Percentiles rank a stretch among this genome's conserved stretches.
Conservation (phyloP, 2,888 invertebrate species). For the Cryptocephalus moraei region DNA sequence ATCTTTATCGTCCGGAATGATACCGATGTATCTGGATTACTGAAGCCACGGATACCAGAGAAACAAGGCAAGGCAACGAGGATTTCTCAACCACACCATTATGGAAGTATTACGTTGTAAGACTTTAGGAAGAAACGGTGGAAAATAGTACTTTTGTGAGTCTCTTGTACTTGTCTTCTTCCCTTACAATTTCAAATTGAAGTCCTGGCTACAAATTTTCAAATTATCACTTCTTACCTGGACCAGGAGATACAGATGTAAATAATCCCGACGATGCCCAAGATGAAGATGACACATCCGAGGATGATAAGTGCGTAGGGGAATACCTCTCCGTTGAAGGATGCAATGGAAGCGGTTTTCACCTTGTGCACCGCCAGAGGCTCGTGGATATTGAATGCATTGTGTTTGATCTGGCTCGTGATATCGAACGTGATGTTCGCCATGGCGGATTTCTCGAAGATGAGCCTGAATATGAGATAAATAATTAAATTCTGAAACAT, state of each 20-base stretch:
- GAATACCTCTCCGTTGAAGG: conserved; percentile 53
- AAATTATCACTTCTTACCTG: conserved; percentile 48
- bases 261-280: conserved; percentile 79
- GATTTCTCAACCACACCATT: too few species aligned
- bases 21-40: too few species aligned
- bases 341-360: conserved; percentile 36
- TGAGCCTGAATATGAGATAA: conserved; percentile 37
- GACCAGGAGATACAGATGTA: conserved; percentile 93
- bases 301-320: conserved; percentile 84
- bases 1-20: too few species aligned
- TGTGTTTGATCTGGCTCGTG: conserved; percentile 56
- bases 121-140: too few species aligned
- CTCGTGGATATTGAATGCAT: conserved; percentile 56
- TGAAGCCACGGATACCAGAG: too few species aligned
- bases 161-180: too few species aligned
- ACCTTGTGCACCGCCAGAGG: conserved; percentile 41
- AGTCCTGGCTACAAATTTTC: background rate
- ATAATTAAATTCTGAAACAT: background rate
- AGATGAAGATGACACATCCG: conserved; percentile 78
- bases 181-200: too few species aligned
- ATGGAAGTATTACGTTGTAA: too few species aligned
- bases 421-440: conserved; percentile 59
- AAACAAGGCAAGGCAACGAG: too few species aligned
- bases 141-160: too few species aligned
- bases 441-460: conserved; percentile 52